A percentile compares a stretch with the other conserved stretches of the same genome.
phyloP scores from a whole-genome alignment of 2,888 invertebrate genomes.

The Drosophila nr. medialis region DNA sequence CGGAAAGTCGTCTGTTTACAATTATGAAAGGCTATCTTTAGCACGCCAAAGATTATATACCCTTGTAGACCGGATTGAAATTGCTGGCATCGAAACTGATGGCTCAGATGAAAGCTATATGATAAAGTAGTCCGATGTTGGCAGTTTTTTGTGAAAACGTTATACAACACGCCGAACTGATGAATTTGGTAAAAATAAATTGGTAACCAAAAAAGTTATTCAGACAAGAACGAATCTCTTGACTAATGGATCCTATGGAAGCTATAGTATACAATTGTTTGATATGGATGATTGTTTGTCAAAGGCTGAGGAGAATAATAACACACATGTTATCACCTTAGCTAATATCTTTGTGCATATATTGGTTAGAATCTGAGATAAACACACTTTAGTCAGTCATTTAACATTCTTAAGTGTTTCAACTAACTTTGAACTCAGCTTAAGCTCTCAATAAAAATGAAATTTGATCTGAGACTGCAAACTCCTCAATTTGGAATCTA shows the following conservation, averaged over 20 bases:
- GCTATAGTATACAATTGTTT: background rate
- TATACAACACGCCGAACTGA: too few relatives aligned
- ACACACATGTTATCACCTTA: background rate
- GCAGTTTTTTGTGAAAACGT: background rate
- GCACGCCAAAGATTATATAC: too few relatives aligned
- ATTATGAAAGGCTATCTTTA: too few relatives aligned
- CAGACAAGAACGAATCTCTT: background rate
- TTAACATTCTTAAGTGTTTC: background rate
- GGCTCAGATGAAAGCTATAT: background rate
- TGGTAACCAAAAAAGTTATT: background rate
- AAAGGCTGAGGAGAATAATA: background rate
- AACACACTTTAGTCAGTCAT: background rate
- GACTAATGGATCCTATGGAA: background rate
- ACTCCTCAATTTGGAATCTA: background rate
- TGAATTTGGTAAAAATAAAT: background rate
- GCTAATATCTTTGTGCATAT: background rate
- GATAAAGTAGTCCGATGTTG: background rate
- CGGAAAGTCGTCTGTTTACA: too few relatives aligned
- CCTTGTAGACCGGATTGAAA: background rate
- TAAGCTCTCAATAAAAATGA: background rate
- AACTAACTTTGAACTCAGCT: background rate
- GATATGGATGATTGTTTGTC: background rate
- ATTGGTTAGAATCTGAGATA: background rate
- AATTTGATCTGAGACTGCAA: background rate
- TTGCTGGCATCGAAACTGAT: background rate